Percentiles rank a stretch among this genome's conserved stretches.
Conservation (phyloP, 2,797 vertebrate genomes). For the Silurus aristotelis region DNA sequence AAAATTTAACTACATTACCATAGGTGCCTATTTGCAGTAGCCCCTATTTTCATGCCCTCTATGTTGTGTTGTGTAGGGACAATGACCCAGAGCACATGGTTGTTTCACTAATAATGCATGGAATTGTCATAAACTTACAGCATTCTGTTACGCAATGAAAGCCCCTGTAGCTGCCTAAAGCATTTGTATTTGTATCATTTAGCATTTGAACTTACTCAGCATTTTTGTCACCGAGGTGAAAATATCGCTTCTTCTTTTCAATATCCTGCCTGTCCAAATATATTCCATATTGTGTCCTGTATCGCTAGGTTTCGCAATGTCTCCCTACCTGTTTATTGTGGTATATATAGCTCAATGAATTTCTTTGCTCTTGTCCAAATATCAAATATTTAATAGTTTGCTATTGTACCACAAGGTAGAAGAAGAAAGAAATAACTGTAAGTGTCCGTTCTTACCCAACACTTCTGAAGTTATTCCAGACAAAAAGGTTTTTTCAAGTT, state of each 20-base stretch:
- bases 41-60: neutral
- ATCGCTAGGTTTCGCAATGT: slow-evolving; percentile 36
- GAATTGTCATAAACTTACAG: neutral
- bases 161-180: neutral
- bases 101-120: slow-evolving; percentile 10
- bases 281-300: slow-evolving; percentile 29
- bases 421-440: neutral
- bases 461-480: slow-evolving; percentile 65
- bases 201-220: neutral
- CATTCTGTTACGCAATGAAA: neutral
- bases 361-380: slow-evolving; percentile 43
- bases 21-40: neutral
- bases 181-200: neutral
- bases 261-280: neutral
- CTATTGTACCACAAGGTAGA: slow-evolving; percentile 25
- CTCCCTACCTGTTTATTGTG: slow-evolving; percentile 40
- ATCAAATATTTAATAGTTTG: slow-evolving; percentile 51
- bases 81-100: neutral
- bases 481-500: slow-evolving; percentile 66
- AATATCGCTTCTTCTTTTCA: neutral
- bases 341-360: slow-evolving; percentile 45
- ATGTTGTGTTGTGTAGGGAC: neutral
- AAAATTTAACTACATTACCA: neutral
- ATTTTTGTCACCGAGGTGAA: neutral
- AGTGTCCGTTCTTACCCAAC: slow-evolving; percentile 31